Percentiles rank a stretch among this genome's conserved stretches.
Evolutionary conservation across 2,797 vertebrate genomes (phyloP).

Genomic region (Gephyroberyx darwinii): DNA sequence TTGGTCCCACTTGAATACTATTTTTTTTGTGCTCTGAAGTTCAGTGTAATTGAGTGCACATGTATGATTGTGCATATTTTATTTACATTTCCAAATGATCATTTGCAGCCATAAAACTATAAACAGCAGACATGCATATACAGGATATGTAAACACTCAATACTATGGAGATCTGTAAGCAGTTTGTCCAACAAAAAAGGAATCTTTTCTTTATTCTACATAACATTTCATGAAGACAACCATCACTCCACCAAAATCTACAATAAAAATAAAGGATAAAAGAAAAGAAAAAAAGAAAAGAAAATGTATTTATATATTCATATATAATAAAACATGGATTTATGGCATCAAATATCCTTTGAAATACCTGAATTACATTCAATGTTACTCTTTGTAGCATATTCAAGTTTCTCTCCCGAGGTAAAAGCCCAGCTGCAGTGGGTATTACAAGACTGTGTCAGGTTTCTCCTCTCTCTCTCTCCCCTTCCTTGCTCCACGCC

Average conservation of each 20-base stretch:
- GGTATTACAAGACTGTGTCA: constrained; percentile 77
- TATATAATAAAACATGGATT: constrained; percentile 87
- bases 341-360: constrained; percentile 89
- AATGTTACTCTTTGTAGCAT: constrained; percentile 91
- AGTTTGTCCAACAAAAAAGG: constrained; percentile 86
- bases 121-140: constrained; percentile 58
- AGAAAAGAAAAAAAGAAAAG: constrained; percentile 73
- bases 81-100: constrained; percentile 59
- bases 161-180: constrained; percentile 43
- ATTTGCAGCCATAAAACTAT: constrained; percentile 32
- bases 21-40: constrained; percentile 43
- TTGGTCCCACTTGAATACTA: constrained; percentile 10
- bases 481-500: constrained; percentile 49
- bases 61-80: constrained; percentile 47
- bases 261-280: constrained; percentile 80
- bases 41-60: constrained; percentile 20
- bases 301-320: constrained; percentile 82
- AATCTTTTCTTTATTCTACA: constrained; percentile 78
- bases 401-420: constrained; percentile 92
- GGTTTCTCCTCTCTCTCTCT: constrained; percentile 65
- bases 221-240: constrained; percentile 83
- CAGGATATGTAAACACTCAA: constrained; percentile 62
- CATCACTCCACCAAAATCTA: constrained; percentile 85
- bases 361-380: constrained; percentile 97
- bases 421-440: constrained; percentile 85